Conservation (phyloP, 2,113 vertebrate species). For the Cynoglossus semilaevis region DNA sequence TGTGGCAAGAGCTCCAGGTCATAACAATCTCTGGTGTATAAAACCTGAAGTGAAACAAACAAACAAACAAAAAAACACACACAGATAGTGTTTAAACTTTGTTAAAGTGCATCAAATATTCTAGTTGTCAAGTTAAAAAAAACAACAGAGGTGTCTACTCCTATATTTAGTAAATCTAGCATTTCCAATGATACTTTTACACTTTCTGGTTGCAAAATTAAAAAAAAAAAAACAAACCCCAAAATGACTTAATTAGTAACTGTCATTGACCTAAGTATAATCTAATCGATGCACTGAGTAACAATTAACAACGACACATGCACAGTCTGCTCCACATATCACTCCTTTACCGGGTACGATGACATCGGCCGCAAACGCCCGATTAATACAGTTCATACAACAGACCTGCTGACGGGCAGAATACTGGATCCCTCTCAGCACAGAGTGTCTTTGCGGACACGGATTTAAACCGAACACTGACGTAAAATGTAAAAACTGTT, state of each 20-base stretch:
- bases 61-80: slow-evolving; percentile 30
- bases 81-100: slow-evolving; percentile 29
- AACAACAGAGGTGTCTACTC: slow-evolving; percentile 14
- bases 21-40: slow-evolving; percentile 14
- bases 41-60: slow-evolving; percentile 33
- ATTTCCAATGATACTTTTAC: not conserved
- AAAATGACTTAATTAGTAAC: not conserved
- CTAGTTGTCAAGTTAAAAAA: slow-evolving; percentile 32
- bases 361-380: not conserved
- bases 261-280: not conserved
- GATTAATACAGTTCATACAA: slow-evolving; percentile 2
- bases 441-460: slow-evolving; percentile 19
- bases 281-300: slow-evolving; percentile 2
- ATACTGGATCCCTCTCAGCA: slow-evolving; percentile 42
- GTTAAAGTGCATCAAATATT: slow-evolving; percentile 64
- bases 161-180: slow-evolving; percentile 1
- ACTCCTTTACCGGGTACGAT: slow-evolving; percentile 7
- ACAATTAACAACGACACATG: slow-evolving; percentile 11
- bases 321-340: slow-evolving; percentile 8
- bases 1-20: slow-evolving; percentile 4
- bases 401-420: slow-evolving; percentile 27
- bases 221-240: too few relatives aligned
- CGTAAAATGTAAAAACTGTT: slow-evolving; percentile 19
- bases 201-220: slow-evolving; percentile 4
- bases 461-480: slow-evolving; percentile 39